Evolutionary conservation across 2,797 vertebrate species (phyloP), one percentile per base, ranked within the genome.

Genomic region (Spinus olivaceus): DNA sequence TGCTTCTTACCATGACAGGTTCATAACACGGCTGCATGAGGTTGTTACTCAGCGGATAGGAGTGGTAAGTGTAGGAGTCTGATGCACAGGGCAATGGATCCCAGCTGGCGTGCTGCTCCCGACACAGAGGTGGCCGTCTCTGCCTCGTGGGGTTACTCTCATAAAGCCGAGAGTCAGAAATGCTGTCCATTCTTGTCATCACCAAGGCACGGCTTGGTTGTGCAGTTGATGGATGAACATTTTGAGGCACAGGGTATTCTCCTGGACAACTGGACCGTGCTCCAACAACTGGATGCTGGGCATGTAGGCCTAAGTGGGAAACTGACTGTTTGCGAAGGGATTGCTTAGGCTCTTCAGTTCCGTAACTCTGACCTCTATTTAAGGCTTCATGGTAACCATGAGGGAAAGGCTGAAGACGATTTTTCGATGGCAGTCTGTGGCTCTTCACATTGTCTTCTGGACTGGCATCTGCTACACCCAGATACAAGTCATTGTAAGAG

Each of bases 21-120:
- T 99, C 99, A 1, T 99, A 99, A 94, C 99, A 99, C 1, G 99
- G 99, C 88, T 98, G 98, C 99, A 99, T 99, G 96, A 99, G 98
- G 96, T 96, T 99, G 97, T 98, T 99, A 73, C 98, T 99, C 95
- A 99, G 88, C 9, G 99, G 99, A 66, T 99, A 99, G 3, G 99
- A 98, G 92, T 99, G 99, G 64, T 99, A 99, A 32, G 98, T 96
- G 32, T 99, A 99, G 25, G 99, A 98, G 84, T 99, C 99, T 1
- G 98, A 98, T 3, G 97, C 89, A 76, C 99, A 99, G 1, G 99
- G 99, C 83, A 99, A 86, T 5, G 99, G 99, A 93, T 99, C 99
- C 99, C 99, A 99, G 94, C 99, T 99, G 67, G 99, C 99, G 15
- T 99, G 99, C 97, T 99, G 99, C 97, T 99, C 99, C n/a, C 99